Base-by-base conservation (phyloP, 2,113 vertebrate genomes). In the Aegotheles bennettii region DNA sequence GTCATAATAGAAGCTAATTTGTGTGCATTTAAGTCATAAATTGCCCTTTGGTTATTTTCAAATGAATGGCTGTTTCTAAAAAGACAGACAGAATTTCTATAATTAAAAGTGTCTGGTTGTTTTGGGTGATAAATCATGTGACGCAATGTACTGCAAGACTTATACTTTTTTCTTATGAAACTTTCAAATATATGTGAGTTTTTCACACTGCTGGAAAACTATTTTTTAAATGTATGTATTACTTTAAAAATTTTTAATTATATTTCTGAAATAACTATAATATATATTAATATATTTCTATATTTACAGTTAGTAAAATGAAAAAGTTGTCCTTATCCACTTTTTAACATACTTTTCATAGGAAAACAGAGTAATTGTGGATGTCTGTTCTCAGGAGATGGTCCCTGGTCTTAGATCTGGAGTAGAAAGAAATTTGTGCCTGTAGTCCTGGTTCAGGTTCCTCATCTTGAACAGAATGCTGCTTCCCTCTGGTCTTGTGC, bases 81-180 rank as follows among this genome's bases (percentile, higher is more conserved):
- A 78, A 94, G 83, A 88, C 95, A 94, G 40, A 28, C 24, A 65
- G 70, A 90, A 86, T 89, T 31, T 35, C 57, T 67, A 47, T 84
- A 50, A 51, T 54, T 79, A 95, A 64, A 36, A 84, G 43, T 53
- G 53, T 90, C 42, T 95, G 51, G 57, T 83, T 84, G 57, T 89
- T 94, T 94, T 93, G 63, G 86, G 64, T 78, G 53, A 29, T 54
- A 47, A 47, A 35, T 63, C 4, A n/a, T 13, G 33, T 69, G 16
- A 57, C 73, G 73, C 87, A 82, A 94, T 53, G 14, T 45, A 70
- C 63, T 71, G 53, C 53, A 57, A 93, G 70, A 59, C 42, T 76
- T 88, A 60, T 29, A 65, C n/a, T 80, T 89, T 97, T 65, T 96
- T 87, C 42, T 83, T 82, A 38, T 67, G 68, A 74, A 65, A 81